A percentile compares a stretch with the other conserved stretches of the same genome.
Conservation (phyloP, 2,888 invertebrate genomes). For the Acanthacorydalis orientalis region DNA sequence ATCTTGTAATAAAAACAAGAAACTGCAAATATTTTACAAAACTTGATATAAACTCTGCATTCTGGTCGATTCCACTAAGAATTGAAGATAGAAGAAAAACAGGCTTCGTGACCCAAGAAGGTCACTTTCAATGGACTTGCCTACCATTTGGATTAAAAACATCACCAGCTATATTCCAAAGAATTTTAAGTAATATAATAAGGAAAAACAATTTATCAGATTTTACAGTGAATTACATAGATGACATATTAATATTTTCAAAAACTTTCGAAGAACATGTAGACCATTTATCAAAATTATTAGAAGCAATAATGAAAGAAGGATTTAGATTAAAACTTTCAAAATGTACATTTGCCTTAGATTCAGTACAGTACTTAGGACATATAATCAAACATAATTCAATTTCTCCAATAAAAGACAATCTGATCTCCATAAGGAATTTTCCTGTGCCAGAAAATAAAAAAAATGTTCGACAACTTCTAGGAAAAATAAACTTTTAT, state of each 20-base stretch:
- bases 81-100: constrained; percentile 17
- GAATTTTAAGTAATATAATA: constrained; percentile 10
- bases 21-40: constrained; percentile 18
- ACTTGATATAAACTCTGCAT: constrained; percentile 20
- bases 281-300: constrained; percentile 8
- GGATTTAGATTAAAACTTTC: constrained; percentile 12
- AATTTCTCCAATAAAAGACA: constrained; percentile 11
- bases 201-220: constrained; percentile 9
- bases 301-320: constrained; percentile 11
- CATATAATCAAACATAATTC: constrained; percentile 11
- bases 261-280: constrained; percentile 12
- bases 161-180: constrained; percentile 11
- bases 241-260: background rate
- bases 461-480: constrained; percentile 10
- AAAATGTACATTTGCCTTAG: constrained; percentile 12
- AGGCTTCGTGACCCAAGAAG: constrained; percentile 13
- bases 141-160: constrained; percentile 12
- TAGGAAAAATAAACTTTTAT: constrained; percentile 11
- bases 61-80: constrained; percentile 20
- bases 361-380: constrained; percentile 10
- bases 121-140: constrained; percentile 12
- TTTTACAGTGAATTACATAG: constrained; percentile 10
- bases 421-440: constrained; percentile 9
- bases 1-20: constrained; percentile 16
- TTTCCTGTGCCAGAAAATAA: constrained; percentile 8